Conservation (phyloP, 1,140 invertebrate genomes). For the Coptotermes formosanus region DNA sequence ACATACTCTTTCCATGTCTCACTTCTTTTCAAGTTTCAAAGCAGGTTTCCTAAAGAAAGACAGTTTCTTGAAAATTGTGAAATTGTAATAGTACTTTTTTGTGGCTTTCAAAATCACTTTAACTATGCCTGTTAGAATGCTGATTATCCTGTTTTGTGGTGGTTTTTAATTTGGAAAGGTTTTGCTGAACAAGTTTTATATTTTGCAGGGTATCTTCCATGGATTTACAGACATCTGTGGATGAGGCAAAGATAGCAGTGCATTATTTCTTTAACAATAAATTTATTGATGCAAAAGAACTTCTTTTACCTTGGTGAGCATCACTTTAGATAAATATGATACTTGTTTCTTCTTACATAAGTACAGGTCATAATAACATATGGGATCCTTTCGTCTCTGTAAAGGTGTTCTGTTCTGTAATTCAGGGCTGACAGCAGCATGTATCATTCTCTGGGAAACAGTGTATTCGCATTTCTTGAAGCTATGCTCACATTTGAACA, state of each 20-base stretch:
- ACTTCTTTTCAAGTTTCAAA: too few species aligned
- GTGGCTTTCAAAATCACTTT: too few species aligned
- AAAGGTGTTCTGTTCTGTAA: conserved; percentile 38
- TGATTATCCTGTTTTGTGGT: too few species aligned
- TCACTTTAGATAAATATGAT: too few species aligned
- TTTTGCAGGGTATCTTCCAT: conserved; percentile 42
- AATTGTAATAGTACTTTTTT: too few species aligned
- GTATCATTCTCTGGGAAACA: conserved; percentile 89
- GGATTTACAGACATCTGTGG: conserved; percentile 63
- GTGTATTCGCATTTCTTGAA: conserved; percentile 87
- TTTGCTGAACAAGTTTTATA: neutral
- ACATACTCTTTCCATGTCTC: too few species aligned
- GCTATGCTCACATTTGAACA: conserved; percentile 91
- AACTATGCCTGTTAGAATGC: too few species aligned
- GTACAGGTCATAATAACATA: too few species aligned
- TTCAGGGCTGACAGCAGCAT: conserved; percentile 76
- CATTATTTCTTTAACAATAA: conserved; percentile 87
- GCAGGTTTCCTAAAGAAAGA: too few species aligned
- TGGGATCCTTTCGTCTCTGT: neutral
- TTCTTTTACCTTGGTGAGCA: conserved; percentile 71
- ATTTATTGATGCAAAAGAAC: conserved; percentile 72
- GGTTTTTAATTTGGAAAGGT: too few species aligned
- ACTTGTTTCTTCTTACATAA: too few species aligned
- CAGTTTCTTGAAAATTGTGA: too few species aligned
- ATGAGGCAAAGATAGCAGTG: conserved; percentile 68